Conservation (phyloP, 2,113 vertebrate genomes). For the Potamarius usumacintae region DNA sequence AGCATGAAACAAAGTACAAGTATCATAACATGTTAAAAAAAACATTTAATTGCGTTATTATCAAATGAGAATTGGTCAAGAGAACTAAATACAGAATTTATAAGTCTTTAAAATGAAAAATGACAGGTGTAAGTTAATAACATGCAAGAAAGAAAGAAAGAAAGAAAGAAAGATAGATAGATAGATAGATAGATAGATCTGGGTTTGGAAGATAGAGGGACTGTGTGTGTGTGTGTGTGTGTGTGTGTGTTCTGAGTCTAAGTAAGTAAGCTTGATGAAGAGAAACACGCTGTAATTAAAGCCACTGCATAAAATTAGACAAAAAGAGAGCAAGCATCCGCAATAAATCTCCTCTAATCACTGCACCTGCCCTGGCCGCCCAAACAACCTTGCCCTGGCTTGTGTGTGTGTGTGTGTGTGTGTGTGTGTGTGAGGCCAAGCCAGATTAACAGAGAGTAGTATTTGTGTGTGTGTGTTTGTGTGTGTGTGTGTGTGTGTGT, state of each 20-base stretch:
- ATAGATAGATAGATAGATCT: not conserved
- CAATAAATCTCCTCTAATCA: constrained; percentile 62
- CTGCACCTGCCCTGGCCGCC: constrained; percentile 47
- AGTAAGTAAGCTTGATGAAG: constrained; percentile 33
- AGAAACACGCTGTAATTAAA: constrained; percentile 52
- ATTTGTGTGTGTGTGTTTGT: not conserved
- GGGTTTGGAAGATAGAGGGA: not conserved
- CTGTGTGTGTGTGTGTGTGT: not conserved
- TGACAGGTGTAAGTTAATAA: constrained; percentile 1
- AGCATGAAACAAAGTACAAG: not conserved
- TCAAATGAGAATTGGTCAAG: not conserved
- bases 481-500: constrained; percentile 29
- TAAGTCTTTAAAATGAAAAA: constrained; percentile 9
- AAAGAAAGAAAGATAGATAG: not conserved
- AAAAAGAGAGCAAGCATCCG: constrained; percentile 48
- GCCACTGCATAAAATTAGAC: constrained; percentile 51
- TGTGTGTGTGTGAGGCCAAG: constrained; percentile 29
- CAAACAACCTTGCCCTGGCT: constrained; percentile 45
- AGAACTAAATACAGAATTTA: not conserved
- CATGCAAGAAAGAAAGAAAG: not conserved
- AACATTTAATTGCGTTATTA: too few relatives aligned
- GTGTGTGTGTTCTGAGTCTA: not conserved
- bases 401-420: constrained; percentile 39
- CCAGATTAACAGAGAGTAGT: constrained; percentile 27
- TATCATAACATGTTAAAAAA: not conserved